Percentiles rank a stretch among this genome's conserved stretches.
Evolutionary conservation across 2,797 vertebrate species (phyloP).

Genomic region (Antennarius maculatus): DNA sequence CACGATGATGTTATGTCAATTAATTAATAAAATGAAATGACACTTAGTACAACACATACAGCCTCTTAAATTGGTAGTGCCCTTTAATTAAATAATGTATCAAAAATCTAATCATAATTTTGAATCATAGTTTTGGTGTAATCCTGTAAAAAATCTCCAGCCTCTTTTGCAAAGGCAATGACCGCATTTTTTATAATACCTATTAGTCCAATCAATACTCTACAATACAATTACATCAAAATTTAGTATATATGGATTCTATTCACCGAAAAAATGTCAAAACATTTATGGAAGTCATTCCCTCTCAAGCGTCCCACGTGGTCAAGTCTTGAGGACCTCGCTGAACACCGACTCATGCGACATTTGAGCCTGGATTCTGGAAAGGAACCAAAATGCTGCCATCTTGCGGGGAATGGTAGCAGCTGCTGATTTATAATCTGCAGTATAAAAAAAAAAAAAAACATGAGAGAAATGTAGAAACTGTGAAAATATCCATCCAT

Average conservation of each 20-base stretch:
- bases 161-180: too few relatives aligned
- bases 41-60: too few relatives aligned
- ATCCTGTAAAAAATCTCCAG: too few relatives aligned
- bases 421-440: constrained; percentile 24
- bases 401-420: constrained; percentile 40
- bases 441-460: not conserved
- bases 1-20: too few relatives aligned
- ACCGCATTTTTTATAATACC: too few relatives aligned
- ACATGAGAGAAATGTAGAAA: not conserved
- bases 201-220: too few relatives aligned
- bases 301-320: not conserved
- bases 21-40: too few relatives aligned
- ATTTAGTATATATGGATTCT: too few relatives aligned
- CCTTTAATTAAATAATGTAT: too few relatives aligned
- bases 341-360: not conserved
- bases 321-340: constrained; percentile 10
- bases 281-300: not conserved
- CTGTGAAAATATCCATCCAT: not conserved
- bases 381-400: constrained; percentile 60
- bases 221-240: not conserved
- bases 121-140: too few relatives aligned
- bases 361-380: not conserved
- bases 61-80: too few relatives aligned
- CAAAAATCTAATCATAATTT: too few relatives aligned
- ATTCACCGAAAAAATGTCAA: not conserved